Evolutionary conservation across 2,888 invertebrate species (phyloP).

Genomic region (Oasisia sp.): DNA sequence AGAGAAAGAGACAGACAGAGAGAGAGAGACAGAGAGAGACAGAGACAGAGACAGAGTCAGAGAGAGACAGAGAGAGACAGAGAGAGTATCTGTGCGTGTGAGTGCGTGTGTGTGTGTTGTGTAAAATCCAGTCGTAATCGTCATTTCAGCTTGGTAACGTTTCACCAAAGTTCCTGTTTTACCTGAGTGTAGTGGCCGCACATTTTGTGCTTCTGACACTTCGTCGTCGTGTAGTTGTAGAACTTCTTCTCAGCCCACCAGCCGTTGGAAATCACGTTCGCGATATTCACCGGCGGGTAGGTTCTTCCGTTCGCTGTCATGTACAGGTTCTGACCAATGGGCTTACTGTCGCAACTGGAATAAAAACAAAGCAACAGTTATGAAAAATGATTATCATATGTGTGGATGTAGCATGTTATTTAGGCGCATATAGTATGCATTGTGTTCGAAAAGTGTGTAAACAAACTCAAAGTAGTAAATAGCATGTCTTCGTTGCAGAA

Average conservation of each 20-base stretch:
- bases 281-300: background rate
- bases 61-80: no score
- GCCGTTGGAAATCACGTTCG: background rate
- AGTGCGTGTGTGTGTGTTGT: background rate
- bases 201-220: slow-evolving; percentile 20
- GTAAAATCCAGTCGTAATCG: no score
- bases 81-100: no score
- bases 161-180: background rate
- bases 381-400: background rate
- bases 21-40: no score
- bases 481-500: background rate
- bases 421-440: background rate
- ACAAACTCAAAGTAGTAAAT: background rate
- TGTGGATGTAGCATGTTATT: background rate
- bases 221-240: background rate
- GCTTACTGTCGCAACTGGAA: background rate
- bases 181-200: slow-evolving; percentile 31
- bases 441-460: background rate
- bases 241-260: slow-evolving; percentile 22
- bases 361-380: background rate
- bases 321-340: slow-evolving; percentile 17
- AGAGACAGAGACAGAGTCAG: no score
- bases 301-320: background rate
- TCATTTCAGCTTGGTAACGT: background rate
- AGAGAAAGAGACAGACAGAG: no score